phyloP scores from a whole-genome alignment of 1,140 invertebrate genomes.

The Aphidius ervi region DNA sequence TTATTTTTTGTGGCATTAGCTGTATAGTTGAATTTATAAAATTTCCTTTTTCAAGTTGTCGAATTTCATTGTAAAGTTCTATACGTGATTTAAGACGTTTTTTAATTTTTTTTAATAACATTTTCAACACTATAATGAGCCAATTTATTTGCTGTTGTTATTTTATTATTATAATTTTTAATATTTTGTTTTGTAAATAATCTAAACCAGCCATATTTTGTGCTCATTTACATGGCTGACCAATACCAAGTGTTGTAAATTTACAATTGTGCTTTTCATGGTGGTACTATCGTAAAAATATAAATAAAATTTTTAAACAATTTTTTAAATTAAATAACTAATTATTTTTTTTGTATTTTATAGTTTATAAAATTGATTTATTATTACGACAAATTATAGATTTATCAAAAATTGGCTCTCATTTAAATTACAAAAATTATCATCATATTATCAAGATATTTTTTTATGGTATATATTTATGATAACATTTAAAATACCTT shows the following conservation, averaged over 20 bases:
- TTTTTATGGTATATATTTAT: too few species aligned
- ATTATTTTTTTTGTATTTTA: too few species aligned
- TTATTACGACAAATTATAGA: too few species aligned
- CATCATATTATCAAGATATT: too few species aligned
- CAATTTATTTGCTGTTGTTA: slow-evolving; percentile 47
- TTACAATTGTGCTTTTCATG: slow-evolving; percentile 28
- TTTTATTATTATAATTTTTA: neutral
- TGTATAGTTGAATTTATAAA: slow-evolving; percentile 32
- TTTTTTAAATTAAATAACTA: too few species aligned
- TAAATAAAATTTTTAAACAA: too few species aligned
- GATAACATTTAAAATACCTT: too few species aligned
- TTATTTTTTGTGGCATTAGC: slow-evolving; percentile 42
- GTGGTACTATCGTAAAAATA: too few species aligned
- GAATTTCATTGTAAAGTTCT: slow-evolving; percentile 72
- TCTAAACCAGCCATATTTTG: slow-evolving; percentile 83
- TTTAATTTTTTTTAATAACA: slow-evolving; percentile 65
- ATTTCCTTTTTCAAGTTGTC: slow-evolving; percentile 68
- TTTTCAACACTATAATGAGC: slow-evolving; percentile 63
- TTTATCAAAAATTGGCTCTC: too few species aligned
- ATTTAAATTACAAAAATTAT: too few species aligned
- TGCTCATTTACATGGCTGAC: slow-evolving; percentile 84
- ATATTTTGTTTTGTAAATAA: slow-evolving; percentile 59
- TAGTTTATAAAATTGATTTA: too few species aligned
- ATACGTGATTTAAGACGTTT: slow-evolving; percentile 69
- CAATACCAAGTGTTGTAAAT: slow-evolving; percentile 62